A percentile compares a stretch with the other conserved stretches of the same genome.
These are phyloP conservation scores for Babylonia areolata DNA, from an alignment of 1,140 invertebrate genomes.

Conservation along the genomic window DNA sequence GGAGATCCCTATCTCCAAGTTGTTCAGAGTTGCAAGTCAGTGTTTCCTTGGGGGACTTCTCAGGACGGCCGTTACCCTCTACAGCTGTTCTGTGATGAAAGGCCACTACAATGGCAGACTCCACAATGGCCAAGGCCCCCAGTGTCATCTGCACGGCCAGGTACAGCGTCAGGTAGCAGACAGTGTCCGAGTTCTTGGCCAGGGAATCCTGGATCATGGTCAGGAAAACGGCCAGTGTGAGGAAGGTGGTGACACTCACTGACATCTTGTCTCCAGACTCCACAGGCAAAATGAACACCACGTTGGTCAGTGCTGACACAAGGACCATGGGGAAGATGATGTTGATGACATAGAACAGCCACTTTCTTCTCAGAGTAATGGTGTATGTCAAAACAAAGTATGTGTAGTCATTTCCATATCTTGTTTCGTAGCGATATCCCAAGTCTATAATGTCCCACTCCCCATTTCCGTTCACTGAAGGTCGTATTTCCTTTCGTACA, in stretches of 20 bases:
- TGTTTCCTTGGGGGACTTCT: background rate
- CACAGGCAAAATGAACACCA: constrained; percentile 49
- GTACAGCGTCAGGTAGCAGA: constrained; percentile 24
- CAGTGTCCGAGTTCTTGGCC: constrained; percentile 24
- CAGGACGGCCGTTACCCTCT: background rate
- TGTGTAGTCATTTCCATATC: background rate
- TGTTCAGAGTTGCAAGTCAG: background rate
- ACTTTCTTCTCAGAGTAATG: constrained; percentile 33
- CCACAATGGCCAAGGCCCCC: background rate
- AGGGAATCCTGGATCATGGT: constrained; percentile 16
- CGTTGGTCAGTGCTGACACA: constrained; percentile 41
- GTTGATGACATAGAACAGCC: constrained; percentile 31
- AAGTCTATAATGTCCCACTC: constrained; percentile 14
- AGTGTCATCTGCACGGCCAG: constrained; percentile 15
- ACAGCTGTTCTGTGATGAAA: background rate
- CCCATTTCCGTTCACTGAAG: background rate
- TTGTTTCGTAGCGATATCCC: background rate
- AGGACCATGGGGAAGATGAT: constrained; percentile 42
- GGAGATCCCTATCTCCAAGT: background rate
- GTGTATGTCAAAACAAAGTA: constrained; percentile 11
- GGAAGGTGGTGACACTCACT: constrained; percentile 44
- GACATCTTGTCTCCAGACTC: constrained; percentile 50
- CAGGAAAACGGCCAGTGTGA: constrained; percentile 33
- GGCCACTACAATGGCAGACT: background rate
- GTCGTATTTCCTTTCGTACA: background rate